These are phyloP conservation scores for Oxycera nigricornis DNA, from an alignment of 2,888 invertebrate species.

Conservation along the genomic window DNA sequence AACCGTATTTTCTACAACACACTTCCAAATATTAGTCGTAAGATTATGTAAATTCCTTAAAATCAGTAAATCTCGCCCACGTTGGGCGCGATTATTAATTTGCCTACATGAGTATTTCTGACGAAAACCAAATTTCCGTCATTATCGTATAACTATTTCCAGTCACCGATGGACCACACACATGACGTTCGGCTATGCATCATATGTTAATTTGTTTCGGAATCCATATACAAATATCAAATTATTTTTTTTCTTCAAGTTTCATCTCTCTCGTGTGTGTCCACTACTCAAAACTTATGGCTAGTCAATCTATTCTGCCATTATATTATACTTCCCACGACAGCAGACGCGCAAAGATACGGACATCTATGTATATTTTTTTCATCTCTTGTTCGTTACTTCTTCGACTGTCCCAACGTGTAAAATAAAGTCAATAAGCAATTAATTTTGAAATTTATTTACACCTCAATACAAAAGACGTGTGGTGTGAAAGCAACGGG, in stretches of 20 bases:
- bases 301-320: too few relatives aligned
- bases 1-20: too few relatives aligned
- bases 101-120: too few relatives aligned
- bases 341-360: neutral
- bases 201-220: neutral
- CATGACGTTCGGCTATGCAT: neutral
- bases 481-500: neutral
- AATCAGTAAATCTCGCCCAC: too few relatives aligned
- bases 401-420: neutral
- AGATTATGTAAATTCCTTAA: too few relatives aligned
- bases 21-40: too few relatives aligned
- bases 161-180: neutral
- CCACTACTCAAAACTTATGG: too few relatives aligned
- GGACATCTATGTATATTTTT: neutral
- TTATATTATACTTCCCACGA: constrained; percentile 1
- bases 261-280: neutral
- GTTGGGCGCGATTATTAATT: too few relatives aligned
- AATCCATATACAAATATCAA: neutral
- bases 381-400: neutral
- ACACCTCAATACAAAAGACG: neutral
- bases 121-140: too few relatives aligned
- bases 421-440: constrained; percentile 3
- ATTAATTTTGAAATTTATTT: constrained; percentile 2
- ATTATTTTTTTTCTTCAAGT: neutral
- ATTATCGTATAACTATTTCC: neutral